These are phyloP conservation scores for Forbesichthys papilliferus DNA, from an alignment of 2,113 vertebrate genomes.

Conservation along the genomic window DNA sequence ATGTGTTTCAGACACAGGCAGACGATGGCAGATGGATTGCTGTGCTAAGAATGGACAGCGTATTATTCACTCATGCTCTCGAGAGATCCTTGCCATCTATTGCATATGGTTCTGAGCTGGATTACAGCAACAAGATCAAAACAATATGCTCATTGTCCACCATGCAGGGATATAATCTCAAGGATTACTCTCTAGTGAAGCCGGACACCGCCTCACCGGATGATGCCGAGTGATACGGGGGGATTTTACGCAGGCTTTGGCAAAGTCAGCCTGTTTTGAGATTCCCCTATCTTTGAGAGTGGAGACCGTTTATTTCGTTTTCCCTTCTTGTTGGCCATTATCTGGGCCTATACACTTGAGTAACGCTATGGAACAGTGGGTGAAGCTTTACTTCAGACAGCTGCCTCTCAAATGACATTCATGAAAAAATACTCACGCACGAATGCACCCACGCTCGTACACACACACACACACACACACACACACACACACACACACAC, in stretches of 20 bases:
- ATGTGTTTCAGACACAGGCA: slow-evolving; percentile 39
- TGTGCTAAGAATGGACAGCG: slow-evolving; percentile 26
- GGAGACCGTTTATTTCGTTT: slow-evolving; percentile 31
- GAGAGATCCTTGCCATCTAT: slow-evolving; percentile 45
- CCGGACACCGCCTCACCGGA: slow-evolving; percentile 40
- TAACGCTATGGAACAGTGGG: slow-evolving; percentile 37
- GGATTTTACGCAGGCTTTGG: slow-evolving; percentile 26
- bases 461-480: not conserved
- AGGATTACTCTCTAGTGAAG: slow-evolving; percentile 66
- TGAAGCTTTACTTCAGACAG: slow-evolving; percentile 48
- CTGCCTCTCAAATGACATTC: slow-evolving; percentile 59
- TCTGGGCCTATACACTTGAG: slow-evolving; percentile 13
- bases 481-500: slow-evolving; percentile 27
- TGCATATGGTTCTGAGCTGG: slow-evolving; percentile 65
- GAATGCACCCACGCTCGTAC: slow-evolving; percentile 25
- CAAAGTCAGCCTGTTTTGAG: slow-evolving; percentile 9
- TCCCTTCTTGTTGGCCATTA: slow-evolving; percentile 32
- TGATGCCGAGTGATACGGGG: slow-evolving; percentile 39
- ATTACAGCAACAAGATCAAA: slow-evolving; percentile 69
- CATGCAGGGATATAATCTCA: slow-evolving; percentile 65
- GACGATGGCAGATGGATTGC: slow-evolving; percentile 43
- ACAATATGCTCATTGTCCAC: slow-evolving; percentile 74
- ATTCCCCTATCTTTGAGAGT: slow-evolving; percentile 29
- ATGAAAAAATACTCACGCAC: not conserved
- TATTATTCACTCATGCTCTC: slow-evolving; percentile 52